These are phyloP conservation scores for Tiphia femorata DNA, from an alignment of 2,888 invertebrate species.

Conservation along the genomic window DNA sequence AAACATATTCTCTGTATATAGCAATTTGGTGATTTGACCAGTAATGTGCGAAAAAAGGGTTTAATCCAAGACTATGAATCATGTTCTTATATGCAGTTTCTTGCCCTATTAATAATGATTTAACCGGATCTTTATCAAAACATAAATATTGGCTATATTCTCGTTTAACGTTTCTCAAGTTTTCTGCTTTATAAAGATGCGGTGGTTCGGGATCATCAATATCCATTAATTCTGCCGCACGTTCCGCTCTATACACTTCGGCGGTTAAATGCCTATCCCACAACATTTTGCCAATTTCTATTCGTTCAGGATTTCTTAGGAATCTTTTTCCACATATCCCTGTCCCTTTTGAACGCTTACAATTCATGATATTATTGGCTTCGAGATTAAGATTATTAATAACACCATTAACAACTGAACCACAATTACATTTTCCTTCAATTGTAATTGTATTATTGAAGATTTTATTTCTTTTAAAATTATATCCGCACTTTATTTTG, in stretches of 20 bases:
- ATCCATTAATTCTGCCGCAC: slow-evolving; percentile 11
- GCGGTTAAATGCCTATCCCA: neutral
- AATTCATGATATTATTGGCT: neutral
- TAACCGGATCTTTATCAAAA: neutral
- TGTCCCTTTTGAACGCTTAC: neutral
- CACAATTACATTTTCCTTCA: slow-evolving; percentile 4
- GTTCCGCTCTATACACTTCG: slow-evolving; percentile 5
- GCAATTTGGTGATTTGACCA: slow-evolving; percentile 1
- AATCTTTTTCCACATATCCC: slow-evolving; percentile 13
- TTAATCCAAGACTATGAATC: neutral
- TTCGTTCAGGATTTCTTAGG: slow-evolving; percentile 1
- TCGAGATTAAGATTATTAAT: slow-evolving; percentile 1
- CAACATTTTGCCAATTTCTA: slow-evolving; percentile 12
- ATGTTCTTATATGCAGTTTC: neutral
- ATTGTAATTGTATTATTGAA: slow-evolving; percentile 4
- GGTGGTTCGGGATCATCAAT: neutral
- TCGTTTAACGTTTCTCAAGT: neutral
- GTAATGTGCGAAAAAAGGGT: slow-evolving; percentile 1
- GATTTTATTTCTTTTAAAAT: slow-evolving; percentile 16
- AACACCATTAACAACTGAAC: slow-evolving; percentile 5
- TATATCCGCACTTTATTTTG: slow-evolving; percentile 12
- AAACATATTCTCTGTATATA: no score
- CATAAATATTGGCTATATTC: neutral
- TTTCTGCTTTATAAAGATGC: slow-evolving; percentile 1
- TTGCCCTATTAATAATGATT: neutral